Evolutionary conservation across 2,888 invertebrate genomes (phyloP).

Genomic region (Falcaria lacertinaria): DNA sequence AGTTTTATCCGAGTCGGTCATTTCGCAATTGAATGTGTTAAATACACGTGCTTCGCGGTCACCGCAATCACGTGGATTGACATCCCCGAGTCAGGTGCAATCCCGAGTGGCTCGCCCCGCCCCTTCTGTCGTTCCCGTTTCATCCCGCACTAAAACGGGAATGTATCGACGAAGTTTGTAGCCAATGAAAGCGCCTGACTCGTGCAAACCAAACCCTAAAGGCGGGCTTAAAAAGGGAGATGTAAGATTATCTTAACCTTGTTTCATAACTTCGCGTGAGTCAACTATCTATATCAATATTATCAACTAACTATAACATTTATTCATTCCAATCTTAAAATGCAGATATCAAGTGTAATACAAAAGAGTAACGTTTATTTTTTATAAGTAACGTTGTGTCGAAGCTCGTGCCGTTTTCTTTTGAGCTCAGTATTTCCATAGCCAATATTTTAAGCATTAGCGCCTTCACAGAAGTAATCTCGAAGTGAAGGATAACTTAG

Average conservation of each 20-base stretch:
- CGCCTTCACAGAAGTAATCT: too few relatives aligned
- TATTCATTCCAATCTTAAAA: too few relatives aligned
- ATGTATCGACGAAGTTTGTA: slow-evolving; percentile 35
- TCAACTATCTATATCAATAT: background rate
- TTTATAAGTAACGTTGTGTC: too few relatives aligned
- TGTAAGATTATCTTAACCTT: slow-evolving; percentile 13
- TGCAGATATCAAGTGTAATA: too few relatives aligned
- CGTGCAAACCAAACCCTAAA: slow-evolving; percentile 33
- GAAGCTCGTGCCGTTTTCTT: too few relatives aligned
- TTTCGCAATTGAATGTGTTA: slow-evolving; percentile 19
- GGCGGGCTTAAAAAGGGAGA: slow-evolving; percentile 36
- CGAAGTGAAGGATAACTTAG: too few relatives aligned
- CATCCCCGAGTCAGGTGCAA: slow-evolving; percentile 23
- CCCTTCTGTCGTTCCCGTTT: slow-evolving; percentile 37
- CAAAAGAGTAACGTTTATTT: too few relatives aligned
- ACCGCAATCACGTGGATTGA: slow-evolving; percentile 53
- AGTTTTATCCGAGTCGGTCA: slow-evolving; percentile 34
- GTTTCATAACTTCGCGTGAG: slow-evolving; percentile 13
- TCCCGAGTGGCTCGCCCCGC: slow-evolving; percentile 33
- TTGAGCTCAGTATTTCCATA: too few relatives aligned
- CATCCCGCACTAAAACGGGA: slow-evolving; percentile 32
- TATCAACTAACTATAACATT: background rate
- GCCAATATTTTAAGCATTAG: too few relatives aligned
- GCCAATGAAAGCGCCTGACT: slow-evolving; percentile 40
- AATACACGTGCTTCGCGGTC: slow-evolving; percentile 41